Evolutionary conservation across 2,113 vertebrate genomes (phyloP), one percentile per base, ranked within the genome.

Genomic region (Phaetusa simplex): DNA sequence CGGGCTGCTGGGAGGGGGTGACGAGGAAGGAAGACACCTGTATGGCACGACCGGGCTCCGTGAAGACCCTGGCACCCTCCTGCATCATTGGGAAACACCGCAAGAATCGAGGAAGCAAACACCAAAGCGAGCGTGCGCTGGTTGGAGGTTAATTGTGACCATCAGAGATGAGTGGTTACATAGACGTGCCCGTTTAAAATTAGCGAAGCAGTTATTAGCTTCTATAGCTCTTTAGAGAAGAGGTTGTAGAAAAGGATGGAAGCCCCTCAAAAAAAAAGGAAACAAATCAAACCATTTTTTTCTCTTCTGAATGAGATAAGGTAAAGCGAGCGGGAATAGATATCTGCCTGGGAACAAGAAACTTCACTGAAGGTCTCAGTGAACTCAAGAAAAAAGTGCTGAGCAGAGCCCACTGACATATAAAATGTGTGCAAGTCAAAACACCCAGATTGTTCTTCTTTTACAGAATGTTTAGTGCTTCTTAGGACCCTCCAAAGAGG

Each of bases 111-210:
- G 87, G 55, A 93, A 52, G 23, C 88, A 82, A 81, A 71, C 4
- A 10, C 50, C 58, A 86, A 91, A 91, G 49, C 6, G 12, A 91
- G 71, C 5, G 19, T 26, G 2, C 22, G 6, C n/a, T 85, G 67
- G 36, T 72, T 73, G 29, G 71, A 96, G 93, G 90, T 95, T 96
- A 98, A 97, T 95, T 95, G 94, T 20, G 30, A 84, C 86, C 29
- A 9, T 96, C 96, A 97, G 90, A 96, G 92, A 93, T 90, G 94
- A 98, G 72, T 72, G 86, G 81, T 97, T 96, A 92, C 81, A n/a
- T 22, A 91, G 88, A 96, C 61, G 66, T 69, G 26, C 58, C 84
- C 7, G 1, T 87, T 98, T 95, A 95, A 97, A 96, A 86, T 97
- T 94, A 98, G 97, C 2, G 1, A 97, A 88, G 83, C 91, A 43